phyloP scores from a whole-genome alignment of 2,888 invertebrate species.

The Clitarchus hookeri region DNA sequence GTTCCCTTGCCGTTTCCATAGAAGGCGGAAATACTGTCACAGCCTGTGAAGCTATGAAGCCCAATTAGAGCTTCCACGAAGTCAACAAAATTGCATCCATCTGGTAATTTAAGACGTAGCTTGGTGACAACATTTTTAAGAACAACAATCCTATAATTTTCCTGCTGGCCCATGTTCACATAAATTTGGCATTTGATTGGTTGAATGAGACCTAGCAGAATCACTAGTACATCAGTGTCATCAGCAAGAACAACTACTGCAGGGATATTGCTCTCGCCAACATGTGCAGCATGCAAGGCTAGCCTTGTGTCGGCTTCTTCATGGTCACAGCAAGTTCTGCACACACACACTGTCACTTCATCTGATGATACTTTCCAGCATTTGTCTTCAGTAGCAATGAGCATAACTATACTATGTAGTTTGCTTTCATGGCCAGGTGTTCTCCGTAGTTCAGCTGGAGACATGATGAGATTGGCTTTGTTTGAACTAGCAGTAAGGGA shows the following conservation, averaged over 20 bases:
- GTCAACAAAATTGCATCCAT: neutral
- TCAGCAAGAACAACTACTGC: constrained; percentile 5
- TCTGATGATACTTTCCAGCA: neutral
- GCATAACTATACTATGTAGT: too few relatives aligned
- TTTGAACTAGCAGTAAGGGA: too few relatives aligned
- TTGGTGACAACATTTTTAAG: neutral
- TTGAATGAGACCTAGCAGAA: neutral
- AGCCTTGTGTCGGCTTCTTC: constrained; percentile 19
- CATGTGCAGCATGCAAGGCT: constrained; percentile 19
- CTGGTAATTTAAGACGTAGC: neutral
- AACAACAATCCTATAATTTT: neutral
- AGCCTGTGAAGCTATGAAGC: constrained; percentile 3
- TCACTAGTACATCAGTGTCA: neutral
- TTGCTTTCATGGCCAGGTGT: neutral
- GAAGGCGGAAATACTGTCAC: neutral
- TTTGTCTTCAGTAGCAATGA: neutral
- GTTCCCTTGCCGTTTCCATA: constrained; percentile 12
- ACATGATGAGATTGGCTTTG: too few relatives aligned
- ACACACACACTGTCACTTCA: neutral
- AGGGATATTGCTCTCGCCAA: constrained; percentile 20
- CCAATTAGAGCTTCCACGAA: constrained; percentile 17
- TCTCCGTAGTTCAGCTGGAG: neutral
- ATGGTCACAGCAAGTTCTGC: constrained; percentile 1
- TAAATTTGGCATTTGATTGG: neutral
- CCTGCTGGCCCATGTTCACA: constrained; percentile 16